Evolutionary conservation across 2,888 invertebrate species (phyloP).

Genomic region (Mayetiola destructor): DNA sequence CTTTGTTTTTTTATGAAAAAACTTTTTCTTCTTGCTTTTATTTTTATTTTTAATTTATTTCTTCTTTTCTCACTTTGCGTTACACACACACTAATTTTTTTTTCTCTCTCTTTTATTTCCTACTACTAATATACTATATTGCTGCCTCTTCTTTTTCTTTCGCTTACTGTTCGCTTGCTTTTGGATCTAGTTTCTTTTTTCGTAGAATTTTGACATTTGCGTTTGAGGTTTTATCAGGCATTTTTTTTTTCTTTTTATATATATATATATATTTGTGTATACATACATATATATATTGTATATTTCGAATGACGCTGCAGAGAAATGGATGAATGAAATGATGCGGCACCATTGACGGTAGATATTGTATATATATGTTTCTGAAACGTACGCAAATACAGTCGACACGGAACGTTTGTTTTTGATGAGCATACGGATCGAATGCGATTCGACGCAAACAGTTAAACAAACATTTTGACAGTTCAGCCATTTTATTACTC

Average conservation of each 20-base stretch:
- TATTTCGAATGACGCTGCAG: not conserved
- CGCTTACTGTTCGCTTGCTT: not conserved
- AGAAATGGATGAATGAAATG: not conserved
- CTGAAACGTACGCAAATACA: too few species aligned
- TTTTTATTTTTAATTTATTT: too few species aligned
- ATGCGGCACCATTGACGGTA: not conserved
- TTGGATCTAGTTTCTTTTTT: conserved; percentile 5
- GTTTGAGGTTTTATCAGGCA: not conserved
- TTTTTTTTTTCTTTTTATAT: not conserved
- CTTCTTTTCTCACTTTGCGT: too few species aligned
- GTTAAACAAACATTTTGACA: not conserved
- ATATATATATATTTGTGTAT: too few species aligned
- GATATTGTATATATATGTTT: too few species aligned
- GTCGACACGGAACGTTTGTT: not conserved
- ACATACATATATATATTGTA: too few species aligned
- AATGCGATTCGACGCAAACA: not conserved
- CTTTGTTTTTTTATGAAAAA: too few species aligned
- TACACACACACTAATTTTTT: too few species aligned
- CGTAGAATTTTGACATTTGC: conserved; percentile 10
- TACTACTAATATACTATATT: too few species aligned
- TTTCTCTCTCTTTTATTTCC: too few species aligned
- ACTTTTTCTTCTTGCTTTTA: not conserved
- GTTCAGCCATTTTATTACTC: conserved; percentile 5
- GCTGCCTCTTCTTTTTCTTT: too few species aligned
- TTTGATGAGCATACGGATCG: not conserved